phyloP scores from a whole-genome alignment of 2,797 vertebrate species.

The Smutsia temminckii region DNA sequence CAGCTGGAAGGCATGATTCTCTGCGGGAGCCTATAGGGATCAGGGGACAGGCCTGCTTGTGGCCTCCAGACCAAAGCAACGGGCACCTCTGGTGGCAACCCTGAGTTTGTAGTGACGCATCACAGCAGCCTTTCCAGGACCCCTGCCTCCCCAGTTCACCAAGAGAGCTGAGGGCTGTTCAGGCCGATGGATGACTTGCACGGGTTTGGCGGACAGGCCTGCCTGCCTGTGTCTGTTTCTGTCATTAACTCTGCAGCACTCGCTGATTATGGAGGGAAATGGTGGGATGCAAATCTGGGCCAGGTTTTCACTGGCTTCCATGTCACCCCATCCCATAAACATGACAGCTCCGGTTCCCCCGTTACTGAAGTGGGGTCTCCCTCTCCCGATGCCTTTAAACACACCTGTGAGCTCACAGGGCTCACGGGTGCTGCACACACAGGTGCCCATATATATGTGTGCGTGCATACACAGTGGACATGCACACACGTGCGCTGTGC shows the following conservation, averaged over 20 bases:
- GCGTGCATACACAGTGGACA: not conserved
- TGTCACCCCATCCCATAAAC: accelerated
- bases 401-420: accelerated
- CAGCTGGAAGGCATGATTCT: not conserved
- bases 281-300: constrained; percentile 56
- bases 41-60: too few species aligned
- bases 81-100: too few species aligned
- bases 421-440: not conserved
- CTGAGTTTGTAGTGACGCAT: too few species aligned
- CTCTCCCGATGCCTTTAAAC: not conserved
- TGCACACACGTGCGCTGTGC: not conserved
- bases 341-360: not conserved
- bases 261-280: constrained; percentile 64
- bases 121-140: not conserved
- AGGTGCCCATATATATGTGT: too few species aligned
- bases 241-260: constrained; percentile 66
- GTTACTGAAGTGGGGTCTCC: accelerated
- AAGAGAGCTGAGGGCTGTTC: not conserved
- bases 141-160: not conserved
- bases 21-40: too few species aligned
- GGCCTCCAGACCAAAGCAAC: too few species aligned
- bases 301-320: not conserved
- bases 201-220: not conserved
- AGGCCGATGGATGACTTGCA: constrained; percentile 15
- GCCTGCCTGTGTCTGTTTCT: not conserved